Conservation (phyloP, 2,113 vertebrate genomes). For the Mobula hypostoma region DNA sequence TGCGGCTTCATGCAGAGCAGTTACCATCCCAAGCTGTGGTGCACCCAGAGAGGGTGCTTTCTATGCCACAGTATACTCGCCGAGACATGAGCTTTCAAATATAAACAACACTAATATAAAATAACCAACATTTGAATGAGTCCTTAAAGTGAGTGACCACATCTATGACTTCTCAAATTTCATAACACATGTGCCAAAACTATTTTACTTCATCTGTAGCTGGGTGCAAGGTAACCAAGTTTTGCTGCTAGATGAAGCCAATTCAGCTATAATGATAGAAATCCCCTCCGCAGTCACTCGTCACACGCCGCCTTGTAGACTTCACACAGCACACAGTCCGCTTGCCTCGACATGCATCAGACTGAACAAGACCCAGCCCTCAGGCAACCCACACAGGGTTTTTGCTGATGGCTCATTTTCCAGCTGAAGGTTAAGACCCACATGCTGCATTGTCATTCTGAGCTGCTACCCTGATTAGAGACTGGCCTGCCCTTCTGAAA, state of each 20-base stretch:
- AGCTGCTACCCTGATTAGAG: background rate
- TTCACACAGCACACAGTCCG: background rate
- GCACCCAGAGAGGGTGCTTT: too few relatives aligned
- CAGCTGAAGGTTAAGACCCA: background rate
- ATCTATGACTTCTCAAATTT: background rate
- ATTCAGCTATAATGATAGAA: background rate
- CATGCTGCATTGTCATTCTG: background rate
- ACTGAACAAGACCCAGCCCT: too few relatives aligned
- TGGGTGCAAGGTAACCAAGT: background rate
- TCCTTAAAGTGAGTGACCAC: background rate
- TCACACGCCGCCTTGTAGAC: background rate
- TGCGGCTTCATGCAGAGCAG: too few relatives aligned
- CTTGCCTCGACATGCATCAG: background rate
- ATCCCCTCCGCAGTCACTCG: background rate
- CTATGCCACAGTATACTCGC: background rate
- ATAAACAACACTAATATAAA: background rate
- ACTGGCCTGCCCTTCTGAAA: background rate
- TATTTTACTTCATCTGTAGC: background rate
- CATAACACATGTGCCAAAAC: background rate
- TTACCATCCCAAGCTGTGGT: too few relatives aligned
- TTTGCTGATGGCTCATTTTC: background rate
- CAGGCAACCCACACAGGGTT: background rate
- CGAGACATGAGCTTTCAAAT: background rate
- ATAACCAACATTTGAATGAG: background rate
- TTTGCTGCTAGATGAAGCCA: background rate